Base-by-base conservation (phyloP, 2,888 invertebrate species). In the Ophion obscuratus region DNA sequence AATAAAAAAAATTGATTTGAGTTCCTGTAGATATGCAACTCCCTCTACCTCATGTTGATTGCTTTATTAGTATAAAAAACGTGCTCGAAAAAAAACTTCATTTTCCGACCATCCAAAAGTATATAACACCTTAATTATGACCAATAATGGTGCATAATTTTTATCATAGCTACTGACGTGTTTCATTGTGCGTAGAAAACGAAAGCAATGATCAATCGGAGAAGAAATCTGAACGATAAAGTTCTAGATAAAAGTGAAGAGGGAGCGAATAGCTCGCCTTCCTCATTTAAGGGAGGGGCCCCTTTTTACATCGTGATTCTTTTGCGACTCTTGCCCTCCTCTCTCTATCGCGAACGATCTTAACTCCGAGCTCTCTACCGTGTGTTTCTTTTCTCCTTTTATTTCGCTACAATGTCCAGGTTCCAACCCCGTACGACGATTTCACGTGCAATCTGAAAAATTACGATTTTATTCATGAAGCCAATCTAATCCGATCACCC, bases 391-490 rank as follows among this genome's bases (percentile, higher is more conserved):
- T 73, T 5, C 57, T 74, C 44, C 83, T 74, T 82, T 87, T 87
- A 89, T 90, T 91, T 91, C 27, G 77, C 86, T 87, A 90, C 90
- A 74, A 53, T 81, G 89, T 89, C 76, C 53, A 62, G 57, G 81
- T 75, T 83, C 84, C 84, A 87, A 90, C 89, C 89, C 89, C 85
- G 87, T 88, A 89, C 88, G 86, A 88, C 89, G 67, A 64, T 68
- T 68, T 59, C 74, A 27, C 57, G 70, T 59, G 89, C 89, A 90
- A 91, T 91, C 90, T 91, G 91, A 92, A 91, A 92, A 92, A 93
- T 91, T 91, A 92, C 91, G 89, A 90, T 92, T 93, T 93, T 93
- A 93, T 93, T 93, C 92, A 93, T 92, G 93, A 92, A 89, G 79
- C 84, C 89, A 90, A 91, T 92, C 91, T 89, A 85, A 90, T 89